Conservation (phyloP, 2,797 vertebrate species). For the Meriones psammophilus region DNA sequence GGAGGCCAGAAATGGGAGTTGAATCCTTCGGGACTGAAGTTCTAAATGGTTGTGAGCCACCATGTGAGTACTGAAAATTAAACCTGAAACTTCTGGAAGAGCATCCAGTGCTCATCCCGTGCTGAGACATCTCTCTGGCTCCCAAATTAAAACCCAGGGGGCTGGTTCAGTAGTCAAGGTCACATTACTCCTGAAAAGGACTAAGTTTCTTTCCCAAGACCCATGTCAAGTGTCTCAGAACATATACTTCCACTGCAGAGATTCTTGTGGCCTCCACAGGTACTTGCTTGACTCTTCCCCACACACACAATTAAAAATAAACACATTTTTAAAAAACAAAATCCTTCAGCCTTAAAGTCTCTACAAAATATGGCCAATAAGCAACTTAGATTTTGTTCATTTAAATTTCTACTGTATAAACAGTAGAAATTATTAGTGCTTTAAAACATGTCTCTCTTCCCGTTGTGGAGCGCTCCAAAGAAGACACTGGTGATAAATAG, state of each 20-base stretch:
- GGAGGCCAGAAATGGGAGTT: not conserved
- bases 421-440: not conserved
- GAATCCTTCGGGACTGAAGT: not conserved
- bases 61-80: not conserved
- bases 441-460: not conserved
- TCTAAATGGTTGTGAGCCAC: not conserved
- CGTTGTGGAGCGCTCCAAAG: slow-evolving; percentile 1
- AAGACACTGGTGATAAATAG: slow-evolving; percentile 40
- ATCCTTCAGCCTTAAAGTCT: not conserved
- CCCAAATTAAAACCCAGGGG: not conserved
- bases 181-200: not conserved
- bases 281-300: not conserved
- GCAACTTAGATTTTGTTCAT: slow-evolving; percentile 41
- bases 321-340: not conserved
- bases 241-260: no score
- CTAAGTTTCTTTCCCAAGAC: not conserved
- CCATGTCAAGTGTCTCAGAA: no score
- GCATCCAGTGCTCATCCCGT: not conserved
- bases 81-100: not conserved
- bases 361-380: slow-evolving; percentile 6
- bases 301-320: not conserved
- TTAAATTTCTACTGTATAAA: not conserved
- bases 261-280: no score
- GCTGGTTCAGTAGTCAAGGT: not conserved
- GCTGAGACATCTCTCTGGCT: not conserved